Evolutionary conservation across 2,113 vertebrate species (phyloP), one percentile per base, ranked within the genome.

Genomic region (Channa argus): DNA sequence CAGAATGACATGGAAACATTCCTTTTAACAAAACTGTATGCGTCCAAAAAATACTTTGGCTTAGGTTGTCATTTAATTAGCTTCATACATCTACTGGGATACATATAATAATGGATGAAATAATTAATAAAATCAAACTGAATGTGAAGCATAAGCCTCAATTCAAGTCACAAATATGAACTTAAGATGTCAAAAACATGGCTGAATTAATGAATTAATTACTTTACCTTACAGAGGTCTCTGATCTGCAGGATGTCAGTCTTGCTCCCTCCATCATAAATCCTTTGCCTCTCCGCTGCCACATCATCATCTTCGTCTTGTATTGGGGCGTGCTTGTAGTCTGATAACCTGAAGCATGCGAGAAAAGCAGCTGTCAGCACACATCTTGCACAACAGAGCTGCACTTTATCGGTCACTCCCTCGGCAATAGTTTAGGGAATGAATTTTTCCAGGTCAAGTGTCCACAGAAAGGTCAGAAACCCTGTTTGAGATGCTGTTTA

Each of bases 291-390:
- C 93, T 99, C 98, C 80, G 94, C 93, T 66, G 96, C 95, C 53
- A 99, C 97, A 6, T 98, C 97, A 1, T 96, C 94, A 3, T 99
- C 97, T 91, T 98, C 96, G 67, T 93, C 93, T 54, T 44, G 46
- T 55, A 93, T 47, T 4, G 91, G 80, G 53, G 81, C 51, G 50
- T 79, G 90, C 0, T 64, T 55, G 44, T 77, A 69, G 14, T 94
- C 85, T 3, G 90, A 65, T 56, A 93, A 68, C 96, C 97, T 99
- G 79, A 54, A 45, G 54, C 73, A 43, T 84, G 13, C 24, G 7
- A 53, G 41, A 70, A 52, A 43, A 60, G 24, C 15, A 45, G 14
- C 5, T 50, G 24, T 33, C 4, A 5, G 39, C 14, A 46, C 10
- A 3, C 33, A 56, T 50, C 41, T 49, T 12, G n/a, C 24, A 38